Evolutionary conservation across 2,113 vertebrate genomes (phyloP).

Genomic region (Pluvialis apricaria): DNA sequence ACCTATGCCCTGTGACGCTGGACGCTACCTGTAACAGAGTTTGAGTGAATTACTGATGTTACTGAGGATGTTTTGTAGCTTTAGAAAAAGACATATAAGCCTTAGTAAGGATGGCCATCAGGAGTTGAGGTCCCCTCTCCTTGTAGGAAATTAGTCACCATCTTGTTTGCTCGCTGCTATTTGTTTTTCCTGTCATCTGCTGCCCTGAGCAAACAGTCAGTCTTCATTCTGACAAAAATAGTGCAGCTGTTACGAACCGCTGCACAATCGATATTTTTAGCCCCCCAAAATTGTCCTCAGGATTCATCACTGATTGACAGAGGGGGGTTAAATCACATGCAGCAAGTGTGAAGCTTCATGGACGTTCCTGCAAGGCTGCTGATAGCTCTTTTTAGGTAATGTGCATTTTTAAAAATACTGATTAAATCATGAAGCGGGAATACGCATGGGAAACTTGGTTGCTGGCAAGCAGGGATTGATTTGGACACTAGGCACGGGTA

Average conservation of each 20-base stretch:
- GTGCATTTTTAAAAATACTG: neutral
- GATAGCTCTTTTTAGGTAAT: too few relatives aligned
- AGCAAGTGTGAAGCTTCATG: neutral
- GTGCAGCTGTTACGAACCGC: rapidly evolving
- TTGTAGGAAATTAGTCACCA: neutral
- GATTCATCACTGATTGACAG: rapidly evolving
- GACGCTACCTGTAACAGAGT: neutral
- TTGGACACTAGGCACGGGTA: neutral
- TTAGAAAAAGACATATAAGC: neutral
- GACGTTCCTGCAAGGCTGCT: neutral
- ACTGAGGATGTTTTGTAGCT: neutral
- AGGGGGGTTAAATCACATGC: rapidly evolving
- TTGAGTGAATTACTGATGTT: neutral
- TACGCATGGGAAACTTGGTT: rapidly evolving
- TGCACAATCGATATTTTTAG: neutral
- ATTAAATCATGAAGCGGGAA: neutral
- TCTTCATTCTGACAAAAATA: neutral
- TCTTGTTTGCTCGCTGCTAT: neutral
- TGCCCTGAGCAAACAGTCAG: neutral
- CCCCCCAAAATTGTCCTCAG: neutral
- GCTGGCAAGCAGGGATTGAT: neutral
- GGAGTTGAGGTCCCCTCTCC: neutral
- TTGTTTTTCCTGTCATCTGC: neutral
- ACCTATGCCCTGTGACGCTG: neutral
- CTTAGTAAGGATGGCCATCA: neutral